phyloP scores from a whole-genome alignment of 2,113 vertebrate genomes.

The Leuciscus idus region DNA sequence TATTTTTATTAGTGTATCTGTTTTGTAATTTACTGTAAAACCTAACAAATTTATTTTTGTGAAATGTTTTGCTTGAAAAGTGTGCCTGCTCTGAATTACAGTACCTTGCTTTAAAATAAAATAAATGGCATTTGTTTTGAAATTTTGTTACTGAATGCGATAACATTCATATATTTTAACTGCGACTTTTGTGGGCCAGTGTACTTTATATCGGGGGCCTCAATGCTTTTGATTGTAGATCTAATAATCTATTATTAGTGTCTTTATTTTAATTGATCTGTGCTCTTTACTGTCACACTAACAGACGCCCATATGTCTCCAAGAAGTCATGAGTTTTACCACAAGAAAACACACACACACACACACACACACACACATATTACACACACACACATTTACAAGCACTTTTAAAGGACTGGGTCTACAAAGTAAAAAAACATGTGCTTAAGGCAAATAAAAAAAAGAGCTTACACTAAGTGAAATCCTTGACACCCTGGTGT shows the following conservation, averaged over 20 bases:
- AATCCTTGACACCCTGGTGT: constrained; percentile 3
- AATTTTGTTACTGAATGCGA: background rate
- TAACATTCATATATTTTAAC: background rate
- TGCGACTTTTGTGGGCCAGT: background rate
- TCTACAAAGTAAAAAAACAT: background rate
- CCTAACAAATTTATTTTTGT: background rate
- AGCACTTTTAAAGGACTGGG: background rate
- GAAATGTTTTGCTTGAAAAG: background rate
- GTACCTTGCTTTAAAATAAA: background rate
- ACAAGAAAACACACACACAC: background rate
- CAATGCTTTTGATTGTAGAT: background rate
- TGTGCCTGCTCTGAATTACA: background rate
- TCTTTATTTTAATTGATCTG: background rate
- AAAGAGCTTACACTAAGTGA: constrained; percentile 7
- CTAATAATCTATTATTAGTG: background rate
- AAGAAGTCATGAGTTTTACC: background rate
- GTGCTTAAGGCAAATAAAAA: constrained; percentile 1
- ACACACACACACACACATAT: too few species aligned
- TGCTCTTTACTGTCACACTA: background rate
- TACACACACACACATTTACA: background rate
- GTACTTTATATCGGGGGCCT: background rate
- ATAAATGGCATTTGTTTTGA: background rate
- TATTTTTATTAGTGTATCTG: background rate
- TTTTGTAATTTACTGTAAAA: background rate
- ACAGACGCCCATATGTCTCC: background rate